A percentile compares a stretch with the other conserved stretches of the same genome.
Conservation (phyloP, 2,113 vertebrate species). For the Daboia siamensis region DNA sequence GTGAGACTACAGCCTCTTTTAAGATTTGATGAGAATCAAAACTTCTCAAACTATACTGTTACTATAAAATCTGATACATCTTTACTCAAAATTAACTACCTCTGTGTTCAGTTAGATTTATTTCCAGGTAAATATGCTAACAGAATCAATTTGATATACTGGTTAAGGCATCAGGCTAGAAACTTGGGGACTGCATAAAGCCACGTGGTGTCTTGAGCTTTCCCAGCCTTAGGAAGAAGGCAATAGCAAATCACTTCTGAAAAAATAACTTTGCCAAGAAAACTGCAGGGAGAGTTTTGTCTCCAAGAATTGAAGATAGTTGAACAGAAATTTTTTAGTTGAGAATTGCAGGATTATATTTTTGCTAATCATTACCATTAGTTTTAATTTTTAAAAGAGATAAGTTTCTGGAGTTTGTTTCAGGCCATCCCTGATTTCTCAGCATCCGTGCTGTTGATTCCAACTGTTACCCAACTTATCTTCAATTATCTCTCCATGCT, state of each 20-base stretch:
- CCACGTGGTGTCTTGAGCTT: too few species aligned
- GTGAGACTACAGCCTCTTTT: too few species aligned
- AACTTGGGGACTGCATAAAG: too few species aligned
- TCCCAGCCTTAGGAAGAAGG: too few species aligned
- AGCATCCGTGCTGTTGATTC: neutral
- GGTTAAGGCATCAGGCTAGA: too few species aligned
- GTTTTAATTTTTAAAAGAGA: neutral
- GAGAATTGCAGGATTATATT: neutral
- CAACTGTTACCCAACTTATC: neutral
- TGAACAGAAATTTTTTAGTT: neutral
- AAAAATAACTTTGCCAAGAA: neutral
- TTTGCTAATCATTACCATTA: neutral
- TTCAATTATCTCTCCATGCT: neutral
- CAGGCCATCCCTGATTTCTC: neutral
- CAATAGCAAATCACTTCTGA: neutral
- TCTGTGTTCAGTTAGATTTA: neutral
- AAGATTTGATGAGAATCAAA: too few species aligned
- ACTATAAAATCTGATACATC: neutral
- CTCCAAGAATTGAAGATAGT: neutral
- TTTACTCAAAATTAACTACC: neutral
- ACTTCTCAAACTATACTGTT: too few species aligned
- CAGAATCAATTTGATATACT: too few species aligned
- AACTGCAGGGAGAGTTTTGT: neutral
- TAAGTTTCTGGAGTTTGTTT: neutral
- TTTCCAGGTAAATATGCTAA: neutral